Evolutionary conservation across 1,140 invertebrate genomes (phyloP), one percentile per base, ranked within the genome.

Genomic region (Drosophila nikananu): DNA sequence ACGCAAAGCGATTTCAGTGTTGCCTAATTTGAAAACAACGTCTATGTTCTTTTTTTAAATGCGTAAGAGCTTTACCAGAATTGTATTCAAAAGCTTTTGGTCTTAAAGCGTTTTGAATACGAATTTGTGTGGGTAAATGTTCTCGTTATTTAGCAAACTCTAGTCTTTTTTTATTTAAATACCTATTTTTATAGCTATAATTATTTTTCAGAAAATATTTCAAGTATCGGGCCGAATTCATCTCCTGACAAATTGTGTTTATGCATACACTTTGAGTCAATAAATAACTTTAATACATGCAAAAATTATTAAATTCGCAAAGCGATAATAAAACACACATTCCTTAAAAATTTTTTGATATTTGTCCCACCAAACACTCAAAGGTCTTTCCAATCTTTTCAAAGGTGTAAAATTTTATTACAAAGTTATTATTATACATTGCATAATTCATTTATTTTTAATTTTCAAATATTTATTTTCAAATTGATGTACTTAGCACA

Each of bases 401-500:
- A 37, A 55, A 32, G 10, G 30, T 55, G 52, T 55, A 35, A 9
- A 55, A 37, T 23, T 55, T 23, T 55, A 55, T 37, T 55, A 35
- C 52, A 21, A 52, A 32, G 5, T 21, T 35, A 15, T 21, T 35
- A 15, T 23, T 15, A 21, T 35, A 57, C 54, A 23, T 39, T 39
- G 37, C 32, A 21, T n/a, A 12, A 6, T 35, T 21, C 10, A n/a
- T 13, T 39, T 23, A 25, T 39, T 57, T 57, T 23, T 13, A 7
- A 57, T 39, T 57, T 37, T 23, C 5, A 39, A 39, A 37, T 17
- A 37, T 23, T n/a, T n/a, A n/a, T n/a, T n/a, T n/a, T n/a, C n/a
- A n/a, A n/a, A n/a, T n/a, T n/a, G 17, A 35, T 23, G 15, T 23
- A 25, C 19, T 17, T 10, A 17, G 19, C 19, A 23, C 35, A 37